Evolutionary conservation across 1,140 invertebrate species (phyloP), one percentile per base, ranked within the genome.

Genomic region (Cataglyphis hispanica): DNA sequence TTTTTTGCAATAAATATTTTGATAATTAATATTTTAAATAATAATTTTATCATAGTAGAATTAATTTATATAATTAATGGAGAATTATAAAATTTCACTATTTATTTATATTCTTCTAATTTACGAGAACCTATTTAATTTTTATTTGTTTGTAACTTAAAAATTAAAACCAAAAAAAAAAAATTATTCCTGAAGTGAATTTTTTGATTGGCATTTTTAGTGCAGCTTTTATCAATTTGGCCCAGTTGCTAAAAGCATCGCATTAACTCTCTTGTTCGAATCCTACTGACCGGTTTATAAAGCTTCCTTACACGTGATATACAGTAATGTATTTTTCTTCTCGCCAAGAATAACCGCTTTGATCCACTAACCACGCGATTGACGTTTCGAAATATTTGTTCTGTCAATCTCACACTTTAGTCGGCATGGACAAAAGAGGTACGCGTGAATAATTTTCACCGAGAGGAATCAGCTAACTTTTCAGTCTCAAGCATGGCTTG

Each of bases 401-500:
- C 67, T 81, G 85, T 78, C 86, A 88, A 87, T 86, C 27, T 86
- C 27, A 8, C 74, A 58, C 69, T 43, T 84, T 84, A 91, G 89
- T 34, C 46, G 91, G 91, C 75, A 81, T 88, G 91, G 90, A 93
- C 46, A 40, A 66, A 53, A 91, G 74, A 92, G 92, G 88, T 92
- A 93, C 56, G 85, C 63, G 10, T 40, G 22, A 53, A 37, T 27
- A 50, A 34, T 13, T 16, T 43, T 67, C 7, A 8, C 13, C 4
- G n/a, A 80, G 0, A 69, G 40, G 6, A 58, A 78, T 1, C 7
- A 13, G 27, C n/a, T 25, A 11, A 6, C 19, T 50, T 43, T 77
- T 34, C 7, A 11, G 6, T 76, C 10, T 7, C 13, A 27, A 77
- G 6, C 40, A n/a, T 27, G 56, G 8, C 22, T 67, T 2, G 64